These are phyloP conservation scores for Eurystomus gularis DNA, from an alignment of 2,113 vertebrate genomes.

Conservation along the genomic window DNA sequence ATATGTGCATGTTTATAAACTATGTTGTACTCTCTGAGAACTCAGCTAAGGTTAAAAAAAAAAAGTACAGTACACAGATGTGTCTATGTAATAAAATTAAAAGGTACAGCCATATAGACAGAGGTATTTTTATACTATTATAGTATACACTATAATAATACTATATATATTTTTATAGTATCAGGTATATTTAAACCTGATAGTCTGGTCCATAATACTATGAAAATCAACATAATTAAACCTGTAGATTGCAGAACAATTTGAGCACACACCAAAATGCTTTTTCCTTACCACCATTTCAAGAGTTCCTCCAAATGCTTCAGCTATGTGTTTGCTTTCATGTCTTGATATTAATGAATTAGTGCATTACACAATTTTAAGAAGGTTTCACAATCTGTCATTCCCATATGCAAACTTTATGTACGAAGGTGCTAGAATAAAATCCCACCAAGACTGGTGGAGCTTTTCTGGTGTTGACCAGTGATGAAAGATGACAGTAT, in stretches of 20 bases:
- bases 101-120: neutral
- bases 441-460: neutral
- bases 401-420: neutral
- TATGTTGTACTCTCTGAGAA: neutral
- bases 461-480: neutral
- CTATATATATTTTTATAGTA: no score
- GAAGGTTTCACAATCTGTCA: neutral
- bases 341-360: neutral
- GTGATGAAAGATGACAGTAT: neutral
- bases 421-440: neutral
- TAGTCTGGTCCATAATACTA: neutral
- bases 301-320: neutral
- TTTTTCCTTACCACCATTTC: neutral
- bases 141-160: no score
- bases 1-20: neutral
- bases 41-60: neutral
- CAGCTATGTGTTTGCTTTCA: neutral
- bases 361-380: neutral
- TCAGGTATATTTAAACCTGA: neutral
- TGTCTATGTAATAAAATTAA: neutral
- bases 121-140: no score
- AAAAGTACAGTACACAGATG: neutral
- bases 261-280: neutral
- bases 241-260: neutral
- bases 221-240: neutral